These are phyloP conservation scores for Virgularia gustaviana DNA, from an alignment of 92 coral and sea anemone genomes.

Conservation along the genomic window DNA sequence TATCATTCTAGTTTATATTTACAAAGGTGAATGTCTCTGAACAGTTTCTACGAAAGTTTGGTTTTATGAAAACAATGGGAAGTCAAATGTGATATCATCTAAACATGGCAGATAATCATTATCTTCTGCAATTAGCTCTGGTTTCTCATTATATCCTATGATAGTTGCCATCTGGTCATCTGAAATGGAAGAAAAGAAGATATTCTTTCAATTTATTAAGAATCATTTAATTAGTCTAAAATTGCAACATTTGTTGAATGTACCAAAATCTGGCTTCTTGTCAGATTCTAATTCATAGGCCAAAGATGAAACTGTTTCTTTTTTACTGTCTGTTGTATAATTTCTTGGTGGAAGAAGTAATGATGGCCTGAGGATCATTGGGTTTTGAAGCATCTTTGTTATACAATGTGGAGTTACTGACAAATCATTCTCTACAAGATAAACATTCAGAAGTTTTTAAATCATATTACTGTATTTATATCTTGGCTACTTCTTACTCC, in stretches of 20 bases:
- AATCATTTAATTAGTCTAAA: background rate
- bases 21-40: background rate
- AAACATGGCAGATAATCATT: constrained; percentile 6
- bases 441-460: background rate
- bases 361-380: constrained; percentile 1
- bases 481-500: background rate
- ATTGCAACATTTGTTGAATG: background rate
- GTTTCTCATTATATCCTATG: constrained; percentile 19
- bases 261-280: constrained; percentile 9
- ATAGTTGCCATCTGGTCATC: constrained; percentile 20
- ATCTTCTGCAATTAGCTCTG: constrained; percentile 8
- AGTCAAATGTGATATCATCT: constrained; percentile 12
- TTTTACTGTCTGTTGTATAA: background rate
- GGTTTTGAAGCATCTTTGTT: constrained; percentile 7
- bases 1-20: too few relatives aligned
- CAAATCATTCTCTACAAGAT: constrained; percentile 18
- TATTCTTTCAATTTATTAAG: background rate
- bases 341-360: constrained; percentile 6
- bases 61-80: background rate
- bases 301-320: background rate
- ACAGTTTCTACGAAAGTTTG: background rate
- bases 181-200: background rate
- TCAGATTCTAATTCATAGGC: constrained; percentile 5
- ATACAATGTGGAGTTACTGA: constrained; percentile 8
- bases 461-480: background rate